Evolutionary conservation across 2,888 invertebrate species (phyloP).

Genomic region (Tenthredo distinguenda): DNA sequence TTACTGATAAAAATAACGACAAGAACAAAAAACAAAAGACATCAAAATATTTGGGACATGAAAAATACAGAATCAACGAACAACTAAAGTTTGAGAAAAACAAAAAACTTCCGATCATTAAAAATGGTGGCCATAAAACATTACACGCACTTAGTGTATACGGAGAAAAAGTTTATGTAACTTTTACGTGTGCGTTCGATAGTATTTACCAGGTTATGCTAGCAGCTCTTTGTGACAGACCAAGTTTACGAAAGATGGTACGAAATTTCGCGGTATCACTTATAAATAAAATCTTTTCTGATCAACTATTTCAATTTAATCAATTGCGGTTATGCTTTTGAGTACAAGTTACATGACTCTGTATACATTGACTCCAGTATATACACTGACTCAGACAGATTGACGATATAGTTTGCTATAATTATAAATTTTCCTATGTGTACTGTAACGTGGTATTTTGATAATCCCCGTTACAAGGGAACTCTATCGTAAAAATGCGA

Average conservation of each 20-base stretch:
- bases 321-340: too few relatives aligned
- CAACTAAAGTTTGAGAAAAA: slow-evolving; percentile 4
- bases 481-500: too few relatives aligned
- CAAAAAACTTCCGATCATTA: slow-evolving; percentile 20
- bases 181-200: slow-evolving; percentile 11
- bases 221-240: slow-evolving; percentile 35
- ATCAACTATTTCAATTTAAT: too few relatives aligned
- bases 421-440: not conserved
- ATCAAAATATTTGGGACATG: slow-evolving; percentile 26
- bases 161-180: slow-evolving; percentile 19
- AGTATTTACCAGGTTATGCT: slow-evolving; percentile 21
- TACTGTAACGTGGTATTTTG: too few relatives aligned
- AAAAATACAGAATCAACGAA: slow-evolving; percentile 13
- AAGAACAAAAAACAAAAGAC: not conserved
- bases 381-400: not conserved
- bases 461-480: too few relatives aligned
- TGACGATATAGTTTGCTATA: not conserved
- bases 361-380: too few relatives aligned
- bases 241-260: not conserved
- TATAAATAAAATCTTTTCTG: too few relatives aligned
- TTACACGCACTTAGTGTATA: not conserved
- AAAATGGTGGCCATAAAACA: slow-evolving; percentile 29
- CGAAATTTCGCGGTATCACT: too few relatives aligned
- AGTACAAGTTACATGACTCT: too few relatives aligned
- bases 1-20: slow-evolving; percentile 2